These are phyloP conservation scores for Chlamydotis undulata DNA, from an alignment of 2,113 vertebrate genomes.

Conservation along the genomic window DNA sequence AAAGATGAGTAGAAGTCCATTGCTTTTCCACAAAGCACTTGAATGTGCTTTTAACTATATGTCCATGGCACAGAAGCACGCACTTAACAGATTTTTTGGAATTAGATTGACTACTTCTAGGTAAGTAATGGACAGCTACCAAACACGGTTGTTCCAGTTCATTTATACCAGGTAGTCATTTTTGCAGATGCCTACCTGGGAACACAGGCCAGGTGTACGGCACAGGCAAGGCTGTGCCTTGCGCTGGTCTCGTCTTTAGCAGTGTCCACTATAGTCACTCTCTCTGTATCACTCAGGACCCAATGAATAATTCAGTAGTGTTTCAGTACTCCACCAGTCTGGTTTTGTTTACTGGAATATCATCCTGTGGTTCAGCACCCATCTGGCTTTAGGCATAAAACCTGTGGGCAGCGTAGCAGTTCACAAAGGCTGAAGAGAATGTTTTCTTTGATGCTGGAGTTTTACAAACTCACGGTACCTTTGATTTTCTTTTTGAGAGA, in stretches of 20 bases:
- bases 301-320: slow-evolving; percentile 58
- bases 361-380: not conserved
- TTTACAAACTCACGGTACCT: not conserved
- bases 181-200: not conserved
- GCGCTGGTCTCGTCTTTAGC: not conserved
- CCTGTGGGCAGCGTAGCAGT: not conserved
- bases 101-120: not conserved
- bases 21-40: not conserved
- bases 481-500: not conserved
- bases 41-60: not conserved
- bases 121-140: not conserved
- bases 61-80: not conserved
- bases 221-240: not conserved
- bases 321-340: not conserved
- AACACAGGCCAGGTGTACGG: not conserved
- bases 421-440: not conserved
- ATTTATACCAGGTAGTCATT: not conserved
- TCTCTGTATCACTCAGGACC: slow-evolving; percentile 27
- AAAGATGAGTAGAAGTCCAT: not conserved
- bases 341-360: slow-evolving; percentile 35
- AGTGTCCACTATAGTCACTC: not conserved
- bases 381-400: not conserved
- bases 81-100: not conserved
- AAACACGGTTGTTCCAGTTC: not conserved
- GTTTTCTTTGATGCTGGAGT: not conserved